These are phyloP conservation scores for Limnephilus auricula DNA, from an alignment of 2,888 invertebrate genomes.

Conservation along the genomic window DNA sequence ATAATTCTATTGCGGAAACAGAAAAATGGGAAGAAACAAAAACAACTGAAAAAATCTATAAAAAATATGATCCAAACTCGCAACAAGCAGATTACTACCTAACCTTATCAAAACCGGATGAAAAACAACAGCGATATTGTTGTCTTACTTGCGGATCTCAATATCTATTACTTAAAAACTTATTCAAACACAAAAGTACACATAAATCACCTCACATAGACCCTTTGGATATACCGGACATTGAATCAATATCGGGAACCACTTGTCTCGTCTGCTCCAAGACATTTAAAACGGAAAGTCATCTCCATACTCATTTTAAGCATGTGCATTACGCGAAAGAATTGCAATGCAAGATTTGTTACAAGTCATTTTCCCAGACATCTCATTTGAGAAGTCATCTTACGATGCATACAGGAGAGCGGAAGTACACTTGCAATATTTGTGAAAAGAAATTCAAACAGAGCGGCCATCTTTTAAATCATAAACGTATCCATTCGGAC, in stretches of 20 bases:
- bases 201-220: neutral
- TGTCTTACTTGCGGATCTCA: constrained; percentile 19
- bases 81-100: neutral
- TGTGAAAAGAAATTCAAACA: constrained; percentile 63
- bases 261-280: constrained; percentile 53
- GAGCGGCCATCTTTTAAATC: constrained; percentile 64
- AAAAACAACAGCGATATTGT: neutral
- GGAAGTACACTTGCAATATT: constrained; percentile 53
- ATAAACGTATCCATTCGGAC: constrained; percentile 59
- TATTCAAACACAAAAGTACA: neutral
- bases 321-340: constrained; percentile 25
- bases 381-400: constrained; percentile 61
- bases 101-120: neutral
- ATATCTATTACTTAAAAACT: neutral
- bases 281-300: constrained; percentile 42
- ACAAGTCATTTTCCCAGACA: constrained; percentile 58
- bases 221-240: neutral
- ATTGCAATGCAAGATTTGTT: constrained; percentile 54
- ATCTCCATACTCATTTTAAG: constrained; percentile 51
- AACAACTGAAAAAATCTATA: neutral
- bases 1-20: neutral
- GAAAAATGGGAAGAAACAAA: constrained; percentile 17
- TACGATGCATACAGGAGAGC: constrained; percentile 59
- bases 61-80: constrained; percentile 15
- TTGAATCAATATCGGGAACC: neutral